Evolutionary conservation across 2,797 vertebrate species (phyloP), one percentile per base, ranked within the genome.

Genomic region (Aeoliscus strigatus): DNA sequence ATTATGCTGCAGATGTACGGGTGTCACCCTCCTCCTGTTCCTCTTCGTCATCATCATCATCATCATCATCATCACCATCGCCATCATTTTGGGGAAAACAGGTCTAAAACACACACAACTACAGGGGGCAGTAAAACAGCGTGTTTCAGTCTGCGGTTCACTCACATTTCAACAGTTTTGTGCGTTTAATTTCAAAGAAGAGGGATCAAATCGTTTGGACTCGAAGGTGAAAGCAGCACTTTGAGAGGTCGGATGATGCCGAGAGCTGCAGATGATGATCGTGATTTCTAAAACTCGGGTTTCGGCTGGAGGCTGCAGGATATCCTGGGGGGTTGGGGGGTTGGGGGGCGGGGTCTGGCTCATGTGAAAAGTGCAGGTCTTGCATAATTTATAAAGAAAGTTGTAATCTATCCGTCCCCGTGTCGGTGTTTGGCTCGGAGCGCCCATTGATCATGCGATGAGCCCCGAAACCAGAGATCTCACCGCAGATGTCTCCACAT

Each of bases 311-410:
- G 52, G 39, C 41, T 16, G n/a, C 30, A 66, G 38, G 49, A 51
- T n/a, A 54, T 58, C 58, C 57, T 29, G n/a, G n/a, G n/a, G n/a
- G n/a, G n/a, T n/a, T n/a, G n/a, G n/a, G n/a, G n/a, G n/a, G n/a
- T n/a, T n/a, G n/a, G n/a, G n/a, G n/a, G n/a, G n/a, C 16, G 14
- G 54, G 41, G 72, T 66, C 60, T 10, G 56, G 39, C 45, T 54
- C 44, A 51, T 46, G 52, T 62, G 52, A 81, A 80, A 85, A 80
- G 71, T 80, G 76, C 51, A 51, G 45, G 30, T 74, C 53, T 54
- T 84, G 64, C 77, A 81, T 85, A 82, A 83, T 84, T 83, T 41
- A 84, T 81, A 6, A 34, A 45, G 31, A 76, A 63, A 66, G 56
- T 55, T 66, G 80, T 66, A 75, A 81, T 79, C 63, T 50, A 77